phyloP scores from a whole-genome alignment of 2,113 vertebrate genomes.

The Microcebus ravelobensis region DNA sequence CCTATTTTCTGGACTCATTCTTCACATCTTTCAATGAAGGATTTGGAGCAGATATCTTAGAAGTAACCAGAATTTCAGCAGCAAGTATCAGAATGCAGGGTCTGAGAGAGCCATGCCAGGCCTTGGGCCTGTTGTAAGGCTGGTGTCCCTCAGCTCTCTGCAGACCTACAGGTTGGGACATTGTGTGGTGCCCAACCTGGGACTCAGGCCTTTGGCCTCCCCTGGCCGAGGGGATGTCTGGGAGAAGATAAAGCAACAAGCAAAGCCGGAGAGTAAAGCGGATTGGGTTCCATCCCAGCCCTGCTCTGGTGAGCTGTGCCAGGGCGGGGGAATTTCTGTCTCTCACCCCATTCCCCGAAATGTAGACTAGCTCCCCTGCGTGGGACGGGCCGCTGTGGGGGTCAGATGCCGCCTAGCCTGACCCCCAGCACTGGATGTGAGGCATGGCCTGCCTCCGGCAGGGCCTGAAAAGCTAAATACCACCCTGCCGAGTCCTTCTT shows the following conservation, averaged over 20 bases:
- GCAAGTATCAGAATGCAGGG: background rate
- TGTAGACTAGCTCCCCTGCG: background rate
- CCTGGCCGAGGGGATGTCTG: background rate
- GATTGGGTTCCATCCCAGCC: background rate
- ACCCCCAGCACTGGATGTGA: rapidly evolving
- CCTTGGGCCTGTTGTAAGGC: background rate
- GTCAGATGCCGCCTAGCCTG: rapidly evolving
- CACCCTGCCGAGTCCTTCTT: background rate
- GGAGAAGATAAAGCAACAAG: background rate
- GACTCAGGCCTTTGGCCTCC: background rate
- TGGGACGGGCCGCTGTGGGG: background rate
- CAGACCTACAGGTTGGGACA: background rate
- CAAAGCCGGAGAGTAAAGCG: background rate
- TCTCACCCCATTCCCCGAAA: background rate
- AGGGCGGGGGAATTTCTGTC: background rate
- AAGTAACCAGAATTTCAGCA: background rate
- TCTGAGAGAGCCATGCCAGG: background rate
- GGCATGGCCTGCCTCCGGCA: rapidly evolving
- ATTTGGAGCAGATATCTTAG: background rate
- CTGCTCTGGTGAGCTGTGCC: background rate
- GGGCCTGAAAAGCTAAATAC: rapidly evolving
- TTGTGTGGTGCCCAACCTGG: background rate
- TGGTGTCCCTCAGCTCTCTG: background rate
- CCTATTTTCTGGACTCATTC: background rate
- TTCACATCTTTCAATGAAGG: background rate